Conservation (phyloP, 2,888 invertebrate genomes). For the Chorisops tibialis region DNA sequence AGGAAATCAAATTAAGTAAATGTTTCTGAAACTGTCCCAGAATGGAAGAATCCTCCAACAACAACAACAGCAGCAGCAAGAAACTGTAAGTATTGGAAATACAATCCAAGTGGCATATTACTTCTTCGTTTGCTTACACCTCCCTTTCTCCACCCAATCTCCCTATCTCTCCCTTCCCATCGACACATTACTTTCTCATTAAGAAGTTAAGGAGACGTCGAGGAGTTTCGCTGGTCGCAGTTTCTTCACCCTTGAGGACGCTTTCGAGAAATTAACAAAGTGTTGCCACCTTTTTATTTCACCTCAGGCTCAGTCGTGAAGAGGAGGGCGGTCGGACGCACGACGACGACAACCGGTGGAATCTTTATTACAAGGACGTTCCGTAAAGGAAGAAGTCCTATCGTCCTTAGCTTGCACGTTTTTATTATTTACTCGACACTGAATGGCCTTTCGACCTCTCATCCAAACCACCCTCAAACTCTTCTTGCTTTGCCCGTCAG, state of each 20-base stretch:
- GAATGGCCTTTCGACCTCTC: neutral
- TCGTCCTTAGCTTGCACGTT: conserved; percentile 1
- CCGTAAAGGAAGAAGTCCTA: neutral
- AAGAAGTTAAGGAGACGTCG: conserved; percentile 13
- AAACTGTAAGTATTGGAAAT: no score
- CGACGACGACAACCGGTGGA: neutral
- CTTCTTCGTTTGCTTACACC: neutral
- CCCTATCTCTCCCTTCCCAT: no score
- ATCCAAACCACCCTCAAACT: neutral
- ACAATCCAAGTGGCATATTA: neutral
- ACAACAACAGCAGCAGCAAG: no score
- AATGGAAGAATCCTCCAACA: no score
- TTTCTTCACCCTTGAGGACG: neutral
- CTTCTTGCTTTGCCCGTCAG: neutral
- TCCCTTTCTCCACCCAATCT: no score
- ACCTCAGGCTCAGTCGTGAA: neutral
- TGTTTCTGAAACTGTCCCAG: conserved; percentile 8
- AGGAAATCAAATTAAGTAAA: conserved; percentile 18
- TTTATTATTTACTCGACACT: conserved; percentile 5
- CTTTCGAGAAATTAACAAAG: conserved; percentile 8
- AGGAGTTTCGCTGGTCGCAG: no score
- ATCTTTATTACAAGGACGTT: neutral
- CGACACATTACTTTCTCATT: conserved; percentile 1
- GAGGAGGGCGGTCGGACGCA: no score
- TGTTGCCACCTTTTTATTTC: conserved; percentile 8